Conservation (phyloP, 2,888 invertebrate species). For the Ernsta delagoae region DNA sequence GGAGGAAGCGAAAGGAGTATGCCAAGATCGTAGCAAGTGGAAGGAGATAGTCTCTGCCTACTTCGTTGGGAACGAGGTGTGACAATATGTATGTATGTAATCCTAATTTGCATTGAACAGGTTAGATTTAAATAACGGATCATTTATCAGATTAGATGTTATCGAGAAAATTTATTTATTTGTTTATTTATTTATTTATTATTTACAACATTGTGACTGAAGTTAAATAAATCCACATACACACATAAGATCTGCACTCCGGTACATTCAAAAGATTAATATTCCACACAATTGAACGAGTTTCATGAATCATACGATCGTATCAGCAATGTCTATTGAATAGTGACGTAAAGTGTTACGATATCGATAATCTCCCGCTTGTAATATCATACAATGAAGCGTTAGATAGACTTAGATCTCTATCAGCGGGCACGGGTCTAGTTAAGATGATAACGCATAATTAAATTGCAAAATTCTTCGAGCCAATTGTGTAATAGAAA, state of each 20-base stretch:
- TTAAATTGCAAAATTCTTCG: slow-evolving; percentile 29
- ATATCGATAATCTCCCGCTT: slow-evolving; percentile 50
- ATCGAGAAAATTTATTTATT: no score
- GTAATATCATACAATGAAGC: slow-evolving; percentile 47
- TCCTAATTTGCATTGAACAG: no score
- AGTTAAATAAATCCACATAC: no score
- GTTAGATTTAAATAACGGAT: no score
- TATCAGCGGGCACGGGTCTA: slow-evolving; percentile 22
- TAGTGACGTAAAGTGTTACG: slow-evolving; percentile 59
- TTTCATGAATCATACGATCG: slow-evolving; percentile 24
- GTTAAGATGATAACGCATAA: slow-evolving; percentile 20
- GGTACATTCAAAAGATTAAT: not conserved
- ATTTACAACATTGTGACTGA: no score
- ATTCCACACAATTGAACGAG: slow-evolving; percentile 3
- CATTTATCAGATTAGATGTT: no score
- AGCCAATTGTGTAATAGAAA: slow-evolving; percentile 6
- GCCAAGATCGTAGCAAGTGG: no score
- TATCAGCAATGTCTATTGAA: slow-evolving; percentile 32
- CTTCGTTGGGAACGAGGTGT: no score
- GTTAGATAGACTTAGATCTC: slow-evolving; percentile 24
- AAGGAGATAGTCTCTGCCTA: no score
- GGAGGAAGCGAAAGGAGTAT: no score
- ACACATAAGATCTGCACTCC: not conserved
- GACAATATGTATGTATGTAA: no score
- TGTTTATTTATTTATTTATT: no score